Conservation (phyloP, 2,113 vertebrate genomes). For the Antidorcas marsupialis region DNA sequence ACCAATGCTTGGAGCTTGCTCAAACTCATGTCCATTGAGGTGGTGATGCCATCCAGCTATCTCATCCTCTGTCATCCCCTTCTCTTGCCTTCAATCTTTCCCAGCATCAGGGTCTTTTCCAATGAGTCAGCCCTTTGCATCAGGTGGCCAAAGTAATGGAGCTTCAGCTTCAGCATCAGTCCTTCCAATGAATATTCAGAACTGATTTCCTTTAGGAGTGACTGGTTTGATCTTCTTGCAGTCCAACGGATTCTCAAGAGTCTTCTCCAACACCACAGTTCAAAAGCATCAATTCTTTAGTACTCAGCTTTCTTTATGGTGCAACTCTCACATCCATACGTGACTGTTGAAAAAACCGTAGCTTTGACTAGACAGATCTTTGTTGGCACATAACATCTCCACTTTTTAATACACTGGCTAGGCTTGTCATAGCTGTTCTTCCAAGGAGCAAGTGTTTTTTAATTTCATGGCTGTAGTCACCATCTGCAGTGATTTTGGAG, state of each 20-base stretch:
- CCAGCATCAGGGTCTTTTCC: not conserved
- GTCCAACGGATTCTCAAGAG: not conserved
- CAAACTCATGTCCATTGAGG: accelerated
- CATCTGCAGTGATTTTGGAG: not conserved
- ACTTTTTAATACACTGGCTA: not conserved
- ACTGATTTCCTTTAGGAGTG: not conserved
- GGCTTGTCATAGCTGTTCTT: not conserved
- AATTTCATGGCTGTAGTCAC: not conserved
- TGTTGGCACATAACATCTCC: not conserved
- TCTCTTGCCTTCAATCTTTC: not conserved
- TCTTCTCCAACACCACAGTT: not conserved
- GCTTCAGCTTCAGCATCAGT: not conserved
- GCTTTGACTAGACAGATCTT: not conserved
- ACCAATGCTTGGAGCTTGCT: not conserved
- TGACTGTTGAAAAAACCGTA: not conserved
- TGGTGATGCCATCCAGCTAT: not conserved
- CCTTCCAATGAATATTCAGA: not conserved
- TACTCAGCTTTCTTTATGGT: not conserved
- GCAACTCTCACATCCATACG: not conserved
- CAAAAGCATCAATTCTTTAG: not conserved
- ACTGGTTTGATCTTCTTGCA: not conserved
- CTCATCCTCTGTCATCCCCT: not conserved
- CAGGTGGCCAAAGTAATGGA: not conserved
- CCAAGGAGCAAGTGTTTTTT: not conserved
- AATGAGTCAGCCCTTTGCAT: not conserved